Evolutionary conservation across 2,797 vertebrate species (phyloP), one percentile per base, ranked within the genome.

Genomic region (Mallotus villosus): DNA sequence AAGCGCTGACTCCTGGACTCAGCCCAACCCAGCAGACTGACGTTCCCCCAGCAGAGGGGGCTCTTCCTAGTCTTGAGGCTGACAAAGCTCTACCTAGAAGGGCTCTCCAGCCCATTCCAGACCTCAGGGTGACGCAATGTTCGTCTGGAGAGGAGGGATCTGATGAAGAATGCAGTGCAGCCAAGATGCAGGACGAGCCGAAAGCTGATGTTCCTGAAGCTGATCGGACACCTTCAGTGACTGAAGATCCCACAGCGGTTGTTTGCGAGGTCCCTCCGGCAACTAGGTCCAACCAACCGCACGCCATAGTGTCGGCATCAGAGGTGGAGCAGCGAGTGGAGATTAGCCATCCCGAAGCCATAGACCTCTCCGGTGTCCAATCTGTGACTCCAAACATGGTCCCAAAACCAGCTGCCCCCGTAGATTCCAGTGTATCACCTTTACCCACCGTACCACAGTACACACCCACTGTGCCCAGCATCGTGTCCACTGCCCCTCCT

Each of bases 121-220:
- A 99, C 91, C 93, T 99, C 81, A 98, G 90, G 89, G 97, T 99
- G 84, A 99, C 97, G 2, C 97, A 99, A 70, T 98, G 98, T 81
- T 99, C 98, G 82, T 97, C 98, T 67, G 87, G 94, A 88, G 98
- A 99, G 87, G 78, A 94, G 67, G 97, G 96, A 79, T 95, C 94
- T 75, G 97, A 98, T 84, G 96, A 98, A 74, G 97, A 98, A 93
- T 80, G 92, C 88, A 81, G 1, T 8, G 41, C 41, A 12, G 86
- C 92, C 84, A 92, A 94, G 89, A 94, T 93, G 84, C 87, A 88
- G 61, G 85, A 87, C 5, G 79, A 73, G 60, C 67, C 34, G 91
- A 73, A 78, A 16, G 29, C 59, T 77, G 79, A 86, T 34, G 5
- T 22, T 74, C 68, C 71, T 53, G 37, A 72, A 61, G 61, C 53